These are phyloP conservation scores for Enchytraeus crypticus DNA, from an alignment of 2,888 invertebrate species.

Conservation along the genomic window DNA sequence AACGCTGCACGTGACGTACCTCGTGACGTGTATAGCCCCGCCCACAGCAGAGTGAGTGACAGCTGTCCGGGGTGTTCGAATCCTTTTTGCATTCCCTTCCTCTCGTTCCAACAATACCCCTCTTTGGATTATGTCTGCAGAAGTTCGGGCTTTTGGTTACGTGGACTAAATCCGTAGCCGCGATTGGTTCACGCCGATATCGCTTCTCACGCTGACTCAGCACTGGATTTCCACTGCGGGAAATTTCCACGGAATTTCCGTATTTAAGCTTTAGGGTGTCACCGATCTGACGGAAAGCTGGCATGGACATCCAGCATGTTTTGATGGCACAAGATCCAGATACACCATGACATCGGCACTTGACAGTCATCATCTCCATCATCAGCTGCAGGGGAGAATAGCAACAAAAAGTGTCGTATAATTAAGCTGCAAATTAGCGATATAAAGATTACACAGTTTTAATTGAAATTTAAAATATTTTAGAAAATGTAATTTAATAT, in stretches of 20 bases:
- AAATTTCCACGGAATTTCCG: conserved; percentile 18
- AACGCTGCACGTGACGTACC: conserved; percentile 7
- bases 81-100: conserved; percentile 55
- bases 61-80: conserved; percentile 50
- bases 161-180: conserved; percentile 53
- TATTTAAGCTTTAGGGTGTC: conserved; percentile 22
- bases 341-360: conserved; percentile 29
- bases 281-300: conserved; percentile 23
- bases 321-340: conserved; percentile 29
- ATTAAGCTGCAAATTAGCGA: too few relatives aligned
- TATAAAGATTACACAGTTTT: too few relatives aligned
- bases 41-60: conserved; percentile 51
- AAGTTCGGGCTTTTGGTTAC: conserved; percentile 56
- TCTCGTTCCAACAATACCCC: conserved; percentile 48
- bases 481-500: too few relatives aligned
- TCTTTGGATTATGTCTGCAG: conserved; percentile 40
- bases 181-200: conserved; percentile 40
- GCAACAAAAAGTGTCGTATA: too few relatives aligned
- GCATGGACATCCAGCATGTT: conserved; percentile 27
- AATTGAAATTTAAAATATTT: too few relatives aligned
- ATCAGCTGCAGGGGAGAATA: conserved; percentile 20
- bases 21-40: conserved; percentile 7
- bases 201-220: conserved; percentile 19
- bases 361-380: conserved; percentile 17
- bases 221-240: conserved; percentile 12